Evolutionary conservation across 2,888 invertebrate species (phyloP).

Genomic region (Crossocerus cetratus): DNA sequence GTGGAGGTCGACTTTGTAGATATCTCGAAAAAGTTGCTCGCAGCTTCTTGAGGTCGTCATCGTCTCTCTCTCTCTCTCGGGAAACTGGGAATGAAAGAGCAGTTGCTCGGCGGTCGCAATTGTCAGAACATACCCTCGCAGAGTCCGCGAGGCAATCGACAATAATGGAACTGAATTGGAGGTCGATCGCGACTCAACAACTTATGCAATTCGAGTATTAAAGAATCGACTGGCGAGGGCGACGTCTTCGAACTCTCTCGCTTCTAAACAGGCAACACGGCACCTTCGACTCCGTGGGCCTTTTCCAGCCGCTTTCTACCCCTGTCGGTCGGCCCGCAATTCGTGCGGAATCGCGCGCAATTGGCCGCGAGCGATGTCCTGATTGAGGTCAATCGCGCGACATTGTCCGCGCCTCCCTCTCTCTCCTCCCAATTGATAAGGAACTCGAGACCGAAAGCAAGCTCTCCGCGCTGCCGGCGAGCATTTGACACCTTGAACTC

Average conservation of each 20-base stretch:
- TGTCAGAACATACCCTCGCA: too few species aligned
- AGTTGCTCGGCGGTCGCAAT: too few species aligned
- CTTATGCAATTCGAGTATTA: too few species aligned
- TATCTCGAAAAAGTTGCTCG: too few species aligned
- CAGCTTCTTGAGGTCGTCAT: too few species aligned
- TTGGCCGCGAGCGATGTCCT: constrained; percentile 33
- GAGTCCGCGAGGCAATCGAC: too few species aligned
- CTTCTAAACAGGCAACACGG: too few species aligned
- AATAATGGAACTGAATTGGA: too few species aligned
- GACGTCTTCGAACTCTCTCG: not conserved
- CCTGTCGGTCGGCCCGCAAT: constrained; percentile 24
- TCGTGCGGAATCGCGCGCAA: constrained; percentile 37
- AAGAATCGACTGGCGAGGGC: too few species aligned
- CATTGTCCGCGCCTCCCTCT: constrained; percentile 29
- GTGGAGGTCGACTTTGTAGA: not conserved
- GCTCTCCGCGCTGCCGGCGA: not conserved
- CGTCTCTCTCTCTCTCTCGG: too few species aligned
- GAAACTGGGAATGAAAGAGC: too few species aligned
- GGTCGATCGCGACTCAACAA: too few species aligned
- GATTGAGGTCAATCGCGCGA: constrained; percentile 46
- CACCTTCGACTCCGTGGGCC: constrained; percentile 5
- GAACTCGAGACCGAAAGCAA: not conserved
- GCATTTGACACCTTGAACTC: not conserved
- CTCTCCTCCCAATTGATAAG: constrained; percentile 12
- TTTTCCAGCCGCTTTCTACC: constrained; percentile 15